Conservation (phyloP, 2,113 vertebrate species). For the Alces alces region DNA sequence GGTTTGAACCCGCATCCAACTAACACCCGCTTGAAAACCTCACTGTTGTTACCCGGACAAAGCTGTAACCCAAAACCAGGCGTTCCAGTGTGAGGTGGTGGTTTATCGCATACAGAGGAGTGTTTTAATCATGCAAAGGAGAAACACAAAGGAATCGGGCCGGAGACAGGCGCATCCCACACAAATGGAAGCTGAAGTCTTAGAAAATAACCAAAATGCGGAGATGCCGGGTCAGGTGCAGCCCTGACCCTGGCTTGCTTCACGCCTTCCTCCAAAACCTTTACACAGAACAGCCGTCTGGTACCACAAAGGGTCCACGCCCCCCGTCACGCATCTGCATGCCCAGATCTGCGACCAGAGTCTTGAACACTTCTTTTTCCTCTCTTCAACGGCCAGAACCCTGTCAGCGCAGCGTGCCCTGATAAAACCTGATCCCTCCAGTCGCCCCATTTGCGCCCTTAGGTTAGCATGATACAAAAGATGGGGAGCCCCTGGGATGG, state of each 20-base stretch:
- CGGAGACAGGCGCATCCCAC: not conserved
- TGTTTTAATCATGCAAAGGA: constrained; percentile 47
- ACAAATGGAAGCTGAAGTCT: not conserved
- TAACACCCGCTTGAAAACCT: not conserved
- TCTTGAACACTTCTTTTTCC: constrained; percentile 19
- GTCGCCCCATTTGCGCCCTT: not conserved
- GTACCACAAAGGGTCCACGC: not conserved
- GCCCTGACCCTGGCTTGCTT: not conserved
- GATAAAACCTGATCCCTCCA: not conserved
- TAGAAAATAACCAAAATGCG: not conserved
- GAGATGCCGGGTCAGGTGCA: not conserved
- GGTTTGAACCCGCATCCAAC: constrained; percentile 26
- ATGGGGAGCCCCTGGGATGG: not conserved
- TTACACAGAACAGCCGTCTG: not conserved
- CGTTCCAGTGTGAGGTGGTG: not conserved
- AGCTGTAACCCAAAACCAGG: constrained; percentile 45
- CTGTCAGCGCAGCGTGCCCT: not conserved
- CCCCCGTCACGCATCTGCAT: not conserved
- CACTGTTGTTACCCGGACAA: not conserved
- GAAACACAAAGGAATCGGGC: constrained; percentile 25
- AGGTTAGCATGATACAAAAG: constrained; percentile 16
- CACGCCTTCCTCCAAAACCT: not conserved
- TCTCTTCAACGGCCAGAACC: not conserved
- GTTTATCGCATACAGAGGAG: not conserved
- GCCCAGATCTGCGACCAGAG: not conserved